Base-by-base conservation (phyloP, 2,113 vertebrate species). In the Camelus bactrianus region DNA sequence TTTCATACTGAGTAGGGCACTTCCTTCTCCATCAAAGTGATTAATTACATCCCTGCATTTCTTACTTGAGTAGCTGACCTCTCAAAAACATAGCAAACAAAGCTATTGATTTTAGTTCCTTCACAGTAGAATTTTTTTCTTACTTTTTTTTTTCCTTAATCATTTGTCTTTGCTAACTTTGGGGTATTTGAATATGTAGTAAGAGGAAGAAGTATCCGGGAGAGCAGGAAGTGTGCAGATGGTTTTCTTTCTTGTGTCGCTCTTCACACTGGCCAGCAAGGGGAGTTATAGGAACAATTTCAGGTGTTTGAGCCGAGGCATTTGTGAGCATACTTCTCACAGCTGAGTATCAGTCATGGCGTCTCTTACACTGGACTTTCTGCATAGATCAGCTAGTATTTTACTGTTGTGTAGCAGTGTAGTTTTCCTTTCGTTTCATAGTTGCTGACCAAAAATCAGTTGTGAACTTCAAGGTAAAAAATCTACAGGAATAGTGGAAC, bases 251-350 rank as follows among this genome's bases (percentile, higher is more conserved):
- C 5, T 7, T 50, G 56, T 97, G 97, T 95, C 90, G 38, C 77
- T 97, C 83, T 93, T 72, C 70, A 8, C 3, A 26, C 52, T 38
- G 81, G 94, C 97, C 98, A 98, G 95, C 91, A 98, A 95, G 94
- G 92, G 98, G 98, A 97, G 97, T 79, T 95, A 67, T 20, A 98
- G 95, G 97, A 98, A 96, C 95, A 92, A 62, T 42, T 84, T 56
- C 38, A 75, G 32, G 22, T 60, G 48, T 85, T 72, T n/a, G 28
- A 42, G 15, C 46, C 42, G 35, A n/a, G 38, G 50, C 19, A 13
- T 50, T 13, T 2, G 19, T 4, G n/a, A 65, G 8, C 6, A 20
- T 2, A 6, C 19, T 24, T 86, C 26, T 69, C n/a, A 1, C 1
- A 14, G 67, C 1, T 56, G 76, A 42, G 73, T 22, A 42, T 42